Percentiles rank a stretch among this genome's conserved stretches.
Conservation (phyloP, 2,113 vertebrate species). For the Dicaeum eximium region DNA sequence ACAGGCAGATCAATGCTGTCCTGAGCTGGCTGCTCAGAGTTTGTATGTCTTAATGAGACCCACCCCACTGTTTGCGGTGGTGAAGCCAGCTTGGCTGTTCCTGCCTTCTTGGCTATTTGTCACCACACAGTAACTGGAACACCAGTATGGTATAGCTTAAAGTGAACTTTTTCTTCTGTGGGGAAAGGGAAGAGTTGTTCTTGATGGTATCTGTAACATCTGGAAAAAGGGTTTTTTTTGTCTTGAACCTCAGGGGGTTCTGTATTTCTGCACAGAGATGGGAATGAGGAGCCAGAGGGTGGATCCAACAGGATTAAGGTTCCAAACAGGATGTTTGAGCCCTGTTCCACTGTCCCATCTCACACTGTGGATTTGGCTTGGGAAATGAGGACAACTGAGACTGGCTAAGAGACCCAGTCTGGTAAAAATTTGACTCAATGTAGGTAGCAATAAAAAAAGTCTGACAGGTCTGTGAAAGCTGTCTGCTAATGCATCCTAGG, state of each 20-base stretch:
- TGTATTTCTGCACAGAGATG: not conserved
- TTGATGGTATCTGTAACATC: not conserved
- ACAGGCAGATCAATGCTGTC: not conserved
- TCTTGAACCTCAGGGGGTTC: not conserved
- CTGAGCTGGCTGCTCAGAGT: not conserved
- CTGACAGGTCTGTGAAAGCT: not conserved
- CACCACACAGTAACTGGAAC: not conserved
- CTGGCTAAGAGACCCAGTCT: not conserved
- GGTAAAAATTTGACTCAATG: not conserved
- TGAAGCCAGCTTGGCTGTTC: not conserved
- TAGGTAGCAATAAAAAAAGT: not conserved
- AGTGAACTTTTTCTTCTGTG: not conserved
- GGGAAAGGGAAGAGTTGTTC: not conserved
- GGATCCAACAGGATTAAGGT: not conserved
- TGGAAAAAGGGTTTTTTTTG: not conserved
- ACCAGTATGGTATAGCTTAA: not conserved
- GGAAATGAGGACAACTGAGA: not conserved
- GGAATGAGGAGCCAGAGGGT: not conserved
- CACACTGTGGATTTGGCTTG: not conserved
- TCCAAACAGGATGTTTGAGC: not conserved
- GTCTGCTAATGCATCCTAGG: not conserved
- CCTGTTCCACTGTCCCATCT: not conserved
- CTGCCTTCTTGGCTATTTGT: not conserved
- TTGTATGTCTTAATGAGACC: not conserved
- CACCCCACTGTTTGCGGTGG: not conserved